Evolutionary conservation across 2,797 vertebrate species (phyloP).

Genomic region (Xyrichtys novacula): DNA sequence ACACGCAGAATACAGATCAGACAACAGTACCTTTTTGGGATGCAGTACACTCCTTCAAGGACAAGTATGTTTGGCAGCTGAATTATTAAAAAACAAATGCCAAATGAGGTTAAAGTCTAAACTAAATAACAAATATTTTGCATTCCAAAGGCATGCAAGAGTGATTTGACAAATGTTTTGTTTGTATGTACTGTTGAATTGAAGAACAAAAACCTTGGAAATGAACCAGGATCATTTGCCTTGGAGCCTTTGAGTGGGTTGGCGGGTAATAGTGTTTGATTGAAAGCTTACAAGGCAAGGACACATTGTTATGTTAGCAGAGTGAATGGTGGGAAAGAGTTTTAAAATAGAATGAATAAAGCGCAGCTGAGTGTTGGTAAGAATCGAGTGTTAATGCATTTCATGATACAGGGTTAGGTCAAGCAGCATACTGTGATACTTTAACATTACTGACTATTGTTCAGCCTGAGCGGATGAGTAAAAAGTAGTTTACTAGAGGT

Average conservation of each 20-base stretch:
- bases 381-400: neutral
- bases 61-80: slow-evolving; percentile 9
- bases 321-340: neutral
- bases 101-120: neutral
- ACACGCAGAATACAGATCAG: neutral
- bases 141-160: neutral
- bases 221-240: slow-evolving; percentile 10
- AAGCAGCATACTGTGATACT: too few relatives aligned
- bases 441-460: too few relatives aligned
- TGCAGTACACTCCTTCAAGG: neutral
- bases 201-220: neutral
- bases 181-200: neutral
- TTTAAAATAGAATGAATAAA: neutral
- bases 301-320: neutral
- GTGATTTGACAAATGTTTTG: neutral
- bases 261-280: neutral
- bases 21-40: neutral
- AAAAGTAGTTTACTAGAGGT: too few relatives aligned
- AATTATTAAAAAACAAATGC: slow-evolving; percentile 5
- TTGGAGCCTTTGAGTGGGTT: neutral
- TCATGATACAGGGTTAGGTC: neutral
- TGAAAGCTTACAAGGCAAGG: slow-evolving; percentile 9
- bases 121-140: neutral
- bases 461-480: too few relatives aligned
- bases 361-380: neutral